A percentile compares a stretch with the other conserved stretches of the same genome.
phyloP scores from a whole-genome alignment of 2,888 invertebrate species.

The Oxytorus armatus region DNA sequence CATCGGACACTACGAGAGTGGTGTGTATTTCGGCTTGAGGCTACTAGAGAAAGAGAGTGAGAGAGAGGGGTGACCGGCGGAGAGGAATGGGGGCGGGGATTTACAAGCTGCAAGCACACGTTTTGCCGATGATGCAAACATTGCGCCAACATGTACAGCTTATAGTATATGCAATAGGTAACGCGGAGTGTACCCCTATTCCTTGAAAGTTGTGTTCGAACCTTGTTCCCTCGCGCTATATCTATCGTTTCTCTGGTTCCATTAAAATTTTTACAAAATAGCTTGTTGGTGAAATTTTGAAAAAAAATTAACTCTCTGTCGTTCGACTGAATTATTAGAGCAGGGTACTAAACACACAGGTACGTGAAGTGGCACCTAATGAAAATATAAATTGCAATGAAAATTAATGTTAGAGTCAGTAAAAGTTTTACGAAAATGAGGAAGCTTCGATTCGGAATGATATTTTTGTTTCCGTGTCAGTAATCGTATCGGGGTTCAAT shows the following conservation, averaged over 20 bases:
- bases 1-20: conserved; percentile 65
- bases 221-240: not conserved
- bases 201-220: not conserved
- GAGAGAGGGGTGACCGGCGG: no score
- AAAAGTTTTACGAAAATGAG: not conserved
- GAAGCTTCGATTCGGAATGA: not conserved
- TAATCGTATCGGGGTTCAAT: conserved; percentile 3
- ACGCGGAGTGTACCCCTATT: not conserved
- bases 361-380: not conserved
- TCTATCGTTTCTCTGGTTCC: not conserved
- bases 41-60: conserved; percentile 37
- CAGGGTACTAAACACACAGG: no score
- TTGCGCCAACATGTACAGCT: conserved; percentile 16
- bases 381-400: not conserved
- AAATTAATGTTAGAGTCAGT: no score
- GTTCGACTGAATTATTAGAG: not conserved
- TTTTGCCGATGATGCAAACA: conserved; percentile 49
- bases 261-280: no score
- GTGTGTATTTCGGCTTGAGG: conserved; percentile 50
- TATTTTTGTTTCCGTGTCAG: conserved; percentile 1
- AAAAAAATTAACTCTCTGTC: not conserved
- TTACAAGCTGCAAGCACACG: conserved; percentile 53
- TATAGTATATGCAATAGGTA: not conserved
- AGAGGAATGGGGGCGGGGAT: no score
- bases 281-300: no score